phyloP scores from a whole-genome alignment of 2,888 invertebrate species.

The Heliothis peltigera region DNA sequence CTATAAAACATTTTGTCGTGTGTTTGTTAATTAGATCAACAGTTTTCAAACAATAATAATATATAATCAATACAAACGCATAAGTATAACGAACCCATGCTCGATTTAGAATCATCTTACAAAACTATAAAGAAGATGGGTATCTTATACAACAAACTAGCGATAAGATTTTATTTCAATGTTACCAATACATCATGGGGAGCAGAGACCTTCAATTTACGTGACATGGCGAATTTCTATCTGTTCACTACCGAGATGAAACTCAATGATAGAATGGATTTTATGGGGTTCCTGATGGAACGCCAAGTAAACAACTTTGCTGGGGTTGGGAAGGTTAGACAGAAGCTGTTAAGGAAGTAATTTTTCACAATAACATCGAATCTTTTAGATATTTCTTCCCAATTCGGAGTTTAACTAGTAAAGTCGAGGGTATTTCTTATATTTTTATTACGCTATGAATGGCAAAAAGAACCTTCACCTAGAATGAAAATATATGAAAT shows the following conservation, averaged over 20 bases:
- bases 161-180: slow-evolving; percentile 59
- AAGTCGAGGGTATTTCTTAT: no score
- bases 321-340: not conserved
- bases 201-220: slow-evolving; percentile 32
- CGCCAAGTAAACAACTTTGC: slow-evolving; percentile 1
- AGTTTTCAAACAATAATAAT: no score
- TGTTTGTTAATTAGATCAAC: no score
- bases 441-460: no score
- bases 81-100: not conserved
- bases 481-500: no score
- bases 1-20: no score
- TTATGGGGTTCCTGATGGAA: slow-evolving; percentile 11
- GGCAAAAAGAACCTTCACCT: no score
- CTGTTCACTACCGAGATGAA: slow-evolving; percentile 12
- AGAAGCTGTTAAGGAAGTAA: not conserved
- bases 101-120: not conserved
- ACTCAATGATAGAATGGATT: slow-evolving; percentile 4
- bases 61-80: no score
- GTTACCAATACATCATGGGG: slow-evolving; percentile 39
- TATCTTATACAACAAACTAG: slow-evolving; percentile 23
- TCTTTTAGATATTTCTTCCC: not conserved
- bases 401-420: not conserved
- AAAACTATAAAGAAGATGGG: slow-evolving; percentile 30
- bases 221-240: slow-evolving; percentile 17
- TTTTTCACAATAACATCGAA: not conserved